These are phyloP conservation scores for Pachypsylla venusta DNA, from an alignment of 1,140 invertebrate genomes.

Conservation along the genomic window DNA sequence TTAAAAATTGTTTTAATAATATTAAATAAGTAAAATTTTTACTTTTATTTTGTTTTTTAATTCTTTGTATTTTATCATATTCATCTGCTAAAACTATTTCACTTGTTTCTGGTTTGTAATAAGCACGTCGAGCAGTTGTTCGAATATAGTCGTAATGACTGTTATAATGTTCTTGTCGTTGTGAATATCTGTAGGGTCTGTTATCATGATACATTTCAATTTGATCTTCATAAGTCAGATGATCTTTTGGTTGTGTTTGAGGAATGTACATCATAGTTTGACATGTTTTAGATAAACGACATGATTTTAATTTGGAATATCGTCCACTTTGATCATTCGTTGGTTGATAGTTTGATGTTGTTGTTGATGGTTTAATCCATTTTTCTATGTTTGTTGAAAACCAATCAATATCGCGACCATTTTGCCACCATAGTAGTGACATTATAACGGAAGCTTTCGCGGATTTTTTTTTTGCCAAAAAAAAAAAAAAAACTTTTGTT, in stretches of 20 bases:
- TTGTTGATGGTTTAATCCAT: not conserved
- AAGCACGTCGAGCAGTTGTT: not conserved
- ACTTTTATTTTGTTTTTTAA: not conserved
- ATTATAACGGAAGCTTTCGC: too few relatives aligned
- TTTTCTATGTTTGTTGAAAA: not conserved
- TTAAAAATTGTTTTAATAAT: not conserved
- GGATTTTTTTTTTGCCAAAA: too few relatives aligned
- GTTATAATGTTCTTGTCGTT: not conserved
- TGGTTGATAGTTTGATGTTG: not conserved
- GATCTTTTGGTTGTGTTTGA: not conserved
- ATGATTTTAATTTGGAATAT: not conserved
- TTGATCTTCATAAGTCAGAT: not conserved
- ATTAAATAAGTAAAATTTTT: not conserved
- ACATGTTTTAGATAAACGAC: not conserved
- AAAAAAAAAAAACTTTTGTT: too few relatives aligned
- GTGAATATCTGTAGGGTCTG: not conserved
- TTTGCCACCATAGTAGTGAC: not conserved
- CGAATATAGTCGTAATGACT: not conserved
- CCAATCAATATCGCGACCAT: slow-evolving; percentile 4
- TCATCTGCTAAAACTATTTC: not conserved
- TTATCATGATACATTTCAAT: not conserved
- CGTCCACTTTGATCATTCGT: not conserved
- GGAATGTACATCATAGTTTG: slow-evolving; percentile 7
- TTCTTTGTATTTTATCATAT: not conserved
- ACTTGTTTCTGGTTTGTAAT: not conserved